Base-by-base conservation (phyloP, 2,113 vertebrate species). In the Grammomys dolichurus region DNA sequence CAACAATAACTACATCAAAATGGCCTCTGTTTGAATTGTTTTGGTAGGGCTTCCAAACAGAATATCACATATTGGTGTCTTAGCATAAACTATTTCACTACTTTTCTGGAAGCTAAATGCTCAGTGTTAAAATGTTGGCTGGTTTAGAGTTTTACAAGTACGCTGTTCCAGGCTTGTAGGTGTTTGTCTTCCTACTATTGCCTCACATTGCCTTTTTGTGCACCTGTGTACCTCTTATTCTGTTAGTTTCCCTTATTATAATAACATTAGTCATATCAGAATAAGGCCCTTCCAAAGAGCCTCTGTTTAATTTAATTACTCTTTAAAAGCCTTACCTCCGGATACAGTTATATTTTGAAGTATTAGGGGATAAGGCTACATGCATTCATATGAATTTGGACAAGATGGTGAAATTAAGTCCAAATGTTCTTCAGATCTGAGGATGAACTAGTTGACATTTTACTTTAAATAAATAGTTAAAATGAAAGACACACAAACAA, bases 271-370 rank as follows among this genome's bases (percentile, higher is more conserved):
- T 70, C 5, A 91, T 4, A 70, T 91, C 88, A 86, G 43, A 7
- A 93, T 78, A 78, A 93, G 3, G 5, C 4, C 46, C 10, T 77
- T 17, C 6, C 0, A 87, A 67, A 82, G 19, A 87, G 22, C 11
- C 7, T 84, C 20, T 67, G 54, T 76, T 92, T 84, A 84, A 69
- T 14, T 51, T 73, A 90, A 84, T 73, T 8, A 73, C 10, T 87
- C 17, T 87, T 77, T 93, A 87, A 80, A 75, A 10, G 10, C 8
- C 4, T 33, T 76, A 5, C 72, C 43, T 92, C 26, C 19, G 72
- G 94, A 93, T 78, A 48, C 5, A 86, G 56, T 60, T 46, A 96
- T 9, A 72, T 82, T 86, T 24, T 95, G 33, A 95, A 12, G 12
- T 73, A 73, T 19, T 60, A 63, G 81, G 24, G 3, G 8, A 43